A percentile compares a stretch with the other conserved stretches of the same genome.
Evolutionary conservation across 2,888 invertebrate genomes (phyloP).

Genomic region (Pardosa pseudoannulata): DNA sequence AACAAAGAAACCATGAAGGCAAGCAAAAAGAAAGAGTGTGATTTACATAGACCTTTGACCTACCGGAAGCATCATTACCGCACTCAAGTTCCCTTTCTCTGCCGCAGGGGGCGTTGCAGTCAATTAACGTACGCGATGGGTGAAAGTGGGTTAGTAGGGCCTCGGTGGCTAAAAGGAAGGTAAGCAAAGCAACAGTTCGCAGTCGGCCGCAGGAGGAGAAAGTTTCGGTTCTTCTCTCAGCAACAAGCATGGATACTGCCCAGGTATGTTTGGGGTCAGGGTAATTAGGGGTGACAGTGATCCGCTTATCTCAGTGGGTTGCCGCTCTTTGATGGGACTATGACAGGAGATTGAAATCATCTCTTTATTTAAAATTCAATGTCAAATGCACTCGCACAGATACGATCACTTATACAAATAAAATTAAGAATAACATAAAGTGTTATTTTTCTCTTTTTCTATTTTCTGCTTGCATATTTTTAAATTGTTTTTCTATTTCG

Average conservation of each 20-base stretch:
- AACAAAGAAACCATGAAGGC: neutral
- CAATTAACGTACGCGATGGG: conserved; percentile 51
- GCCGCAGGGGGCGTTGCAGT: conserved; percentile 68
- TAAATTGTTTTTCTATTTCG: too few relatives aligned
- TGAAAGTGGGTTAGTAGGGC: conserved; percentile 69
- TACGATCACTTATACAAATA: too few relatives aligned
- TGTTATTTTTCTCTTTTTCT: too few relatives aligned
- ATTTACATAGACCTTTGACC: conserved; percentile 56
- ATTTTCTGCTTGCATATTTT: too few relatives aligned
- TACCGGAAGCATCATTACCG: conserved; percentile 30
- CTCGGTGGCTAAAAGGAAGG: conserved; percentile 41
- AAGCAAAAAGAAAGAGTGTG: neutral
- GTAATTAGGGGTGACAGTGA: neutral
- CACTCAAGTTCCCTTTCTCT: conserved; percentile 49
- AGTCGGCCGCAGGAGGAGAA: conserved; percentile 31
- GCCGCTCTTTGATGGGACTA: too few relatives aligned
- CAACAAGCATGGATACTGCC: conserved; percentile 46
- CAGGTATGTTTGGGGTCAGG: conserved; percentile 36
- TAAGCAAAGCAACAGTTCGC: conserved; percentile 47
- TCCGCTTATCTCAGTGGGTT: conserved; percentile 1
- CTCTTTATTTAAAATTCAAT: too few relatives aligned
- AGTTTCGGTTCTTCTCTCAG: neutral
- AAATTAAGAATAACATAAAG: too few relatives aligned
- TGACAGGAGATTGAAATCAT: too few relatives aligned
- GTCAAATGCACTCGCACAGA: too few relatives aligned